Conservation (phyloP, 2,797 vertebrate genomes). For the Acanthopagrus latus region DNA sequence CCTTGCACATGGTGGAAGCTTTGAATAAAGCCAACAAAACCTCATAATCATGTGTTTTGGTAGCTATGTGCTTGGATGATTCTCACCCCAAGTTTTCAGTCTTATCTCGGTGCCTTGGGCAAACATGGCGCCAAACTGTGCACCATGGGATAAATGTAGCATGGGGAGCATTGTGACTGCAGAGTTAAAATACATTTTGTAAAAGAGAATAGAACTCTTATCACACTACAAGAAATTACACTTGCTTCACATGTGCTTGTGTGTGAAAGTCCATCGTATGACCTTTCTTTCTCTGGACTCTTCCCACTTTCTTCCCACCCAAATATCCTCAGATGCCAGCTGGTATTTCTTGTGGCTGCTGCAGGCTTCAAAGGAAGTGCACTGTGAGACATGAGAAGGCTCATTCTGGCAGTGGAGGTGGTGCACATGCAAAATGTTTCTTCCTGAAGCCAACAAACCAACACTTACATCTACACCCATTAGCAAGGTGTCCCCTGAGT, state of each 20-base stretch:
- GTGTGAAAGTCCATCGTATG: constrained; percentile 10
- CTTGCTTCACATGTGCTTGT: constrained; percentile 1
- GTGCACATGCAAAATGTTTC: background rate
- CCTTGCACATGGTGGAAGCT: constrained; percentile 27
- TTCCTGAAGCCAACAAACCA: background rate
- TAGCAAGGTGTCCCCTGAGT: background rate
- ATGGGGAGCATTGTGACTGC: constrained; percentile 14
- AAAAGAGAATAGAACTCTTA: background rate
- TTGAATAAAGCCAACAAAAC: constrained; percentile 51
- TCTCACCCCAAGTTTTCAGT: constrained; percentile 35
- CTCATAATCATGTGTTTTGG: constrained; percentile 57
- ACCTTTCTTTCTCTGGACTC: constrained; percentile 6
- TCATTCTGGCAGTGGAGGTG: background rate
- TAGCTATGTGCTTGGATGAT: constrained; percentile 30
- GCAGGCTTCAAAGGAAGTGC: background rate
- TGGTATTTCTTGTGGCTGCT: constrained; percentile 10
- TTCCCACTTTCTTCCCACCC: constrained; percentile 20
- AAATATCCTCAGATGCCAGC: constrained; percentile 22
- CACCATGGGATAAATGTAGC: background rate
- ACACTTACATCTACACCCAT: background rate
- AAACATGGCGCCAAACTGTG: constrained; percentile 15
- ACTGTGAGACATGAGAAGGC: background rate
- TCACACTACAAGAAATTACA: background rate
- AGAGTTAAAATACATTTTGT: constrained; percentile 6
- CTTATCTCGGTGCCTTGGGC: constrained; percentile 23